A percentile compares a stretch with the other conserved stretches of the same genome.
These are phyloP conservation scores for Anthophora plumipes DNA, from an alignment of 2,888 invertebrate species.

Conservation along the genomic window DNA sequence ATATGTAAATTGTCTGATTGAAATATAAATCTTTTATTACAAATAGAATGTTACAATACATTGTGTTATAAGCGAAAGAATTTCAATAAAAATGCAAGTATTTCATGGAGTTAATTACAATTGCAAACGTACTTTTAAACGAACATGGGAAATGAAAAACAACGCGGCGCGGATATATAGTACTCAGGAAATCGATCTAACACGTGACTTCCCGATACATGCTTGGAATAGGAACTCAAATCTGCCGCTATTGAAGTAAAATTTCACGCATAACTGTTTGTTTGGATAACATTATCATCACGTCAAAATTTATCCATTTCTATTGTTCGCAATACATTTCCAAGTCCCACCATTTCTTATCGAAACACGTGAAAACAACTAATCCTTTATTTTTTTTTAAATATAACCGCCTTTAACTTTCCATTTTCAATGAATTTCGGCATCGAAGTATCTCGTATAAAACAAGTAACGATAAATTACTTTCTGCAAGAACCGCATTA, in stretches of 20 bases:
- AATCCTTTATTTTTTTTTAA: background rate
- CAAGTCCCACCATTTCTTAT: background rate
- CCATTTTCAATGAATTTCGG: background rate
- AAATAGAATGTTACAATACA: conserved; percentile 2
- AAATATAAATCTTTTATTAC: conserved; percentile 1
- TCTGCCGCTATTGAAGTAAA: background rate
- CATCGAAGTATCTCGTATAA: background rate
- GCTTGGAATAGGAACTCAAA: conserved; percentile 54
- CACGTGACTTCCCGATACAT: conserved; percentile 67
- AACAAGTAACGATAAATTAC: background rate
- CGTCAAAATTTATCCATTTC: background rate
- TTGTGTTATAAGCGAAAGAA: background rate
- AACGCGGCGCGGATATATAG: background rate
- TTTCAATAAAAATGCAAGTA: background rate
- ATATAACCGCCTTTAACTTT: background rate
- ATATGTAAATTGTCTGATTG: conserved; percentile 20
- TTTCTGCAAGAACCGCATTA: too few species aligned
- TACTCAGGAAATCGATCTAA: conserved; percentile 49
- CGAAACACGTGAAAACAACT: background rate
- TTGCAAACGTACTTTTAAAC: conserved; percentile 7
- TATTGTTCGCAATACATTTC: background rate
- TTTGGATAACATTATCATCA: background rate
- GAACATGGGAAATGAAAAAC: background rate
- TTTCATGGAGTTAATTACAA: background rate
- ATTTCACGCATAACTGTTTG: conserved; percentile 3